Evolutionary conservation across 1,140 invertebrate species (phyloP).

Genomic region (Lasaia peninsularis): DNA sequence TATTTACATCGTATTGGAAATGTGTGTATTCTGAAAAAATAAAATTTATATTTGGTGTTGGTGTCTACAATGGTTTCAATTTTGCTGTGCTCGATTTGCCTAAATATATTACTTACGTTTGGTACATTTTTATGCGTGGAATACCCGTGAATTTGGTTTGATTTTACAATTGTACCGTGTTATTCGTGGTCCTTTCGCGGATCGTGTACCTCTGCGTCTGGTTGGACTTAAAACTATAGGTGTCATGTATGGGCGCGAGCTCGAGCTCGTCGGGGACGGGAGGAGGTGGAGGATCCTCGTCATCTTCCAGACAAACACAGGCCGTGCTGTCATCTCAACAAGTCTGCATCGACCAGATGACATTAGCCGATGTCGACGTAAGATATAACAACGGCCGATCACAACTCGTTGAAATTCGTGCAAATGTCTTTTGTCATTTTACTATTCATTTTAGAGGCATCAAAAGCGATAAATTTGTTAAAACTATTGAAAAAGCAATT

Average conservation of each 20-base stretch:
- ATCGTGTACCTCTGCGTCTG: too few relatives aligned
- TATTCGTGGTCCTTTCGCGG: too few relatives aligned
- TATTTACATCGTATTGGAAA: too few relatives aligned
- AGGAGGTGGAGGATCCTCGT: constrained; percentile 63
- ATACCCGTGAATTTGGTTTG: too few relatives aligned
- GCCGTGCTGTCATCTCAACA: constrained; percentile 66
- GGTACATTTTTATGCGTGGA: too few relatives aligned
- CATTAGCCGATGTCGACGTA: constrained; percentile 83
- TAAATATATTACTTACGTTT: too few relatives aligned
- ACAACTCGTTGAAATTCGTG: neutral
- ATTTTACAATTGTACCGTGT: too few relatives aligned
- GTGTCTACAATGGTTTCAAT: neutral
- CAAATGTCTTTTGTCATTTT: neutral
- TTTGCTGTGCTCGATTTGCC: neutral
- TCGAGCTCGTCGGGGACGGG: constrained; percentile 64
- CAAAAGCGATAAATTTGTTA: too few relatives aligned
- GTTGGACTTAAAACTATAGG: constrained; percentile 28
- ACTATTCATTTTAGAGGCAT: neutral
- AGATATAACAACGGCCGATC: constrained; percentile 56
- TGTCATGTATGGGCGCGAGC: constrained; percentile 78
- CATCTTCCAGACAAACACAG: constrained; percentile 20
- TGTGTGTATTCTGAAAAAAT: too few relatives aligned
- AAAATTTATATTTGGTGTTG: too few relatives aligned
- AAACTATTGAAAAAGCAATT: too few relatives aligned
- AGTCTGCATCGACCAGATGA: constrained; percentile 85